Base-by-base conservation (phyloP, 2,888 invertebrate species). In the Oscheius sp. region DNA sequence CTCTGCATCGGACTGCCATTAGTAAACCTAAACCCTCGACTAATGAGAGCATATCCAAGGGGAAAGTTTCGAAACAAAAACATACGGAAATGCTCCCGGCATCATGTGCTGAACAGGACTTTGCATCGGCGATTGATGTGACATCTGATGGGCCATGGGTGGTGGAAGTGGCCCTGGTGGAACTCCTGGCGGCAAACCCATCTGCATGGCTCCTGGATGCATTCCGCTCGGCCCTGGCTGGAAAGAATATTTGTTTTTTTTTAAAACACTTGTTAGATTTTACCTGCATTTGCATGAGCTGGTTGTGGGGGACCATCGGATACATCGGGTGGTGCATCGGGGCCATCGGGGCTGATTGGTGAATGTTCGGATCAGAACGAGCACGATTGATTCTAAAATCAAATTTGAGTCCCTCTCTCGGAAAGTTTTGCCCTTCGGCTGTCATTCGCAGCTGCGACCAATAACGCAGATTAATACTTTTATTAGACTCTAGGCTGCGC, bases 291-390 rank as follows among this genome's bases (percentile, higher is more conserved):
- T 61, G 61, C 45, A 61, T 42, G 6, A 45, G 46, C 8, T 61
- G 61, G 31, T 45, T 45, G 2, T 61, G 42, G 3, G 42, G 61
- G 8, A 29, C 20, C 63, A 63, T 73, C n/a, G n/a, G 50, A 27
- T 50, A 31, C 37, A 37, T 45, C 8, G 31, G 31, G 17, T n/a
- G n/a, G n/a, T 42, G 27, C 45, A 45, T 42, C 1, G 45, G 45
- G 29, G 42, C 25, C 8, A 58, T 34, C 34, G 52, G 34, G 27
- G 64, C 25, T 68, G 73, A 27, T 65, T 52, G 65, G 70, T 77
- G 72, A 23, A 85, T 83, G 23, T 85, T 79, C 1, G 85, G 82
- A 48, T 85, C 85, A 8, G 80, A 80, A 12, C 82, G 75, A 1
- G 85, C 84, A n/a, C 84, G 77, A 52, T 75, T 75, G 45, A 79